Base-by-base conservation (phyloP, 2,113 vertebrate species). In the Thomomys bottae region DNA sequence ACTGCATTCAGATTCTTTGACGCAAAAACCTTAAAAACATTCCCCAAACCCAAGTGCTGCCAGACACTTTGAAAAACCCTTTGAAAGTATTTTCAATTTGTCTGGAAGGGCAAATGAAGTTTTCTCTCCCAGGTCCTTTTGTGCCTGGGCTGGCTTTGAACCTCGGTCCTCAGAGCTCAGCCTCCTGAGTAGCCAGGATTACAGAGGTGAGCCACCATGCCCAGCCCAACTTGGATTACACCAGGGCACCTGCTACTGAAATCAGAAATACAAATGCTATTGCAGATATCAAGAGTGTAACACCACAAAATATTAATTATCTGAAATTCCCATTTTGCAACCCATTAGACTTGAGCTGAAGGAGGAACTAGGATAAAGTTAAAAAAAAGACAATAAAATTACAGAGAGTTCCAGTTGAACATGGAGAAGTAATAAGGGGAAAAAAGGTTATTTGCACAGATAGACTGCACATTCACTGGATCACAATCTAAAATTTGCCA, bases 401-500 rank as follows among this genome's bases (percentile, higher is more conserved):
- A 36, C 45, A 95, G 28, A 54, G 54, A 32, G 20, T 81, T 91
- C 68, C 36, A 87, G 8, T 0, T 87, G 68, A 42, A 63, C 42
- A 15, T 45, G 42, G 83, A 89, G 70, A 73, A 87, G n/a, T 40
- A 87, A 24, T 64, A 12, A n/a, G 73, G 24, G 8, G 5, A 3
- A 26, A 64, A 63, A 20, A 71, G 28, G 40, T 61, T 57, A 70
- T 89, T 59, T 89, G 36, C 72, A 54, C 40, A 90, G 40, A 87
- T 20, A 77, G 12, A 87, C 32, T 67, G 42, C 72, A 90, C 68
- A 89, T 54, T 71, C 80, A 32, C 73, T 23, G 2, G 15, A 63
- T 88, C 24, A 59, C 77, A 75, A 40, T 78, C 86, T 91, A 90
- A 86, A 92, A 94, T 85, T 90, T 85, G 40, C 80, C 92, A 84